phyloP scores from a whole-genome alignment of 2,113 vertebrate species.

The Equus quagga region DNA sequence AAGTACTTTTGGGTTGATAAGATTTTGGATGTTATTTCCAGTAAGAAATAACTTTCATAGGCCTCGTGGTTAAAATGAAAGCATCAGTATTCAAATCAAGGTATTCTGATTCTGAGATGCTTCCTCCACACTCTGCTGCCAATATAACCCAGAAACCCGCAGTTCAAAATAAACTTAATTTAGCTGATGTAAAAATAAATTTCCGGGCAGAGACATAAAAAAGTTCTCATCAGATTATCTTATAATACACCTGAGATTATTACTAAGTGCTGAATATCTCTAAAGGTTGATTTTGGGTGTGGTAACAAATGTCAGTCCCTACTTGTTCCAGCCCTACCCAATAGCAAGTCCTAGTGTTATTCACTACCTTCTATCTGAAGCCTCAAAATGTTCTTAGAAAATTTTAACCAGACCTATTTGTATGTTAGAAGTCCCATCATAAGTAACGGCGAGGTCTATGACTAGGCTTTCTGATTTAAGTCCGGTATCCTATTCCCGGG shows the following conservation, averaged over 20 bases:
- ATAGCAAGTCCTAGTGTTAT: neutral
- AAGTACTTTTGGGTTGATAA: neutral
- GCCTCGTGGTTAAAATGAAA: neutral
- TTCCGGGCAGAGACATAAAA: neutral
- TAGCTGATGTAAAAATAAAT: neutral
- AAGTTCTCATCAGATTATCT: neutral
- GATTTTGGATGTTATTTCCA: neutral
- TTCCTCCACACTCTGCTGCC: neutral
- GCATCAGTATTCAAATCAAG: neutral
- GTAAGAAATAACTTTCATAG: neutral
- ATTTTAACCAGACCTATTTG: neutral
- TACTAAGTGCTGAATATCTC: neutral
- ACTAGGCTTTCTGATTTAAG: neutral
- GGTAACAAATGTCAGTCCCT: neutral
- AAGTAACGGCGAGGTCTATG: neutral
- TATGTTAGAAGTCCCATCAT: neutral
- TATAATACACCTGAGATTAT: neutral
- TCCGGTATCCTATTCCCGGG: neutral
- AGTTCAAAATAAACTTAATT: neutral
- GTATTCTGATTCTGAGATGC: neutral
- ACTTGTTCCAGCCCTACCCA: neutral
- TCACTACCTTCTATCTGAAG: neutral
- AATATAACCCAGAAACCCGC: neutral
- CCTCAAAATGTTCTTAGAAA: neutral
- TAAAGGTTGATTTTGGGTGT: neutral